Percentiles rank a stretch among this genome's conserved stretches.
phyloP scores from a whole-genome alignment of 2,113 vertebrate species.

The Macquaria ambigua region DNA sequence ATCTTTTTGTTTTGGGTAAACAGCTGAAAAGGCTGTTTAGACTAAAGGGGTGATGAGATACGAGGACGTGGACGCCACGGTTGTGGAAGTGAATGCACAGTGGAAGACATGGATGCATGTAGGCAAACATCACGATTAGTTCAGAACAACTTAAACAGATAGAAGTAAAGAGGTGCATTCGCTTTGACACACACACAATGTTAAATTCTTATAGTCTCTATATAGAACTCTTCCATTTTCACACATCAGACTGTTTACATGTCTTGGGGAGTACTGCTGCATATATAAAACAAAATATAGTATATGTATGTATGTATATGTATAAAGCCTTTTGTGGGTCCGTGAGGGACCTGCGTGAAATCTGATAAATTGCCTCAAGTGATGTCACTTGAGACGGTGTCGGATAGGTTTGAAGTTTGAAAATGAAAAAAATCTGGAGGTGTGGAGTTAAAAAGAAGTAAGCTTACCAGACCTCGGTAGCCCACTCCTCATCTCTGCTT shows the following conservation, averaged over 20 bases:
- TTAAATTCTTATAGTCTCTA: not conserved
- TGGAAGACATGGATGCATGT: constrained; percentile 3
- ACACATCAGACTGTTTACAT: not conserved
- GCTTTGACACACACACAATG: too few relatives aligned
- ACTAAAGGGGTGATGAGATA: constrained; percentile 74
- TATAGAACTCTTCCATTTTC: not conserved
- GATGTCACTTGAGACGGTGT: too few relatives aligned
- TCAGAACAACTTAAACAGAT: constrained; percentile 12
- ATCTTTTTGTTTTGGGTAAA: constrained; percentile 81
- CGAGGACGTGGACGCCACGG: constrained; percentile 37
- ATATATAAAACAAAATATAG: too few relatives aligned
- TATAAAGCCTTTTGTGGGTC: too few relatives aligned
- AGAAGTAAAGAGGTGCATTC: not conserved
- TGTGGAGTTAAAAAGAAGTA: too few relatives aligned
- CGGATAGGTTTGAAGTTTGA: too few relatives aligned
- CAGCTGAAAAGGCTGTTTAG: constrained; percentile 79
- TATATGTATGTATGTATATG: too few relatives aligned
- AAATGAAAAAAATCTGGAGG: too few relatives aligned
- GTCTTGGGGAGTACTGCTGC: not conserved
- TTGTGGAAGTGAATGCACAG: constrained; percentile 55
- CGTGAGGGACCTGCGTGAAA: too few relatives aligned
- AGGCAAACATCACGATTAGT: constrained; percentile 16
- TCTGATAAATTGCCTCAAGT: too few relatives aligned
- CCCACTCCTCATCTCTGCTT: too few relatives aligned
- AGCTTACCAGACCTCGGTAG: too few relatives aligned